Evolutionary conservation across 2,888 invertebrate genomes (phyloP), one percentile per base, ranked within the genome.

Genomic region (Dolomedes plantarius): DNA sequence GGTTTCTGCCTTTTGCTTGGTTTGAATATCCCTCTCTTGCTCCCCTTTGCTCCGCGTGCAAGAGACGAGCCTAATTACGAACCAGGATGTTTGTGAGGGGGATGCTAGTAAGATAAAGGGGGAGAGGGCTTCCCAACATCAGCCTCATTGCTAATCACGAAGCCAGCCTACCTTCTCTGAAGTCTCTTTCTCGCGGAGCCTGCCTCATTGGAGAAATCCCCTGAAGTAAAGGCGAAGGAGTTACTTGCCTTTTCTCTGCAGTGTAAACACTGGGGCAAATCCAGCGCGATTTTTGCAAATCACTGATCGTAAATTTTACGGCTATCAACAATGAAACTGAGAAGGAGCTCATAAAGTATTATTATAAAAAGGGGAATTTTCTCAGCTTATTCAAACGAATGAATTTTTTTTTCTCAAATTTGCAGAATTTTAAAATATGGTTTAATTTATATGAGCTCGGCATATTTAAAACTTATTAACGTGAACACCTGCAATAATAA

Each of bases 1-100:
- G 85, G 78, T 75, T 69, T 79, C 78, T 86, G 77, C 67, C 83
- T 77, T 85, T 77, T 77, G 67, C 72, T 73, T 85, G 72, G 81
- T 75, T 81, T 74, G 68, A 65, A 56, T 74, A 67, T 81, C 67
- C 74, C 73, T 80, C 64, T 31, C n/a, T 32, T 69, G 31, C 69
- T 39, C 27, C 39, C 71, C 32, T 56, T 31, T 27, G 19, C 77
- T 11, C 13, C 32, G 27, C 32, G 31, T 62, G 64, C 62, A 78
- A 73, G 71, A 74, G 77, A 67, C 71, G 72, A 65, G 69, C 41
- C 77, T 78, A 85, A 85, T 85, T 85, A 85, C 85, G 67, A 56
- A 64, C 65, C 67, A 71, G 72, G 50, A 73, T 65, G 32, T 69
- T 67, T 72, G 74, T 32, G 56, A 71, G 75, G 27, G 39, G 46